Evolutionary conservation across 2,888 invertebrate species (phyloP), one percentile per base, ranked within the genome.

Genomic region (Sminthurinus aureus): DNA sequence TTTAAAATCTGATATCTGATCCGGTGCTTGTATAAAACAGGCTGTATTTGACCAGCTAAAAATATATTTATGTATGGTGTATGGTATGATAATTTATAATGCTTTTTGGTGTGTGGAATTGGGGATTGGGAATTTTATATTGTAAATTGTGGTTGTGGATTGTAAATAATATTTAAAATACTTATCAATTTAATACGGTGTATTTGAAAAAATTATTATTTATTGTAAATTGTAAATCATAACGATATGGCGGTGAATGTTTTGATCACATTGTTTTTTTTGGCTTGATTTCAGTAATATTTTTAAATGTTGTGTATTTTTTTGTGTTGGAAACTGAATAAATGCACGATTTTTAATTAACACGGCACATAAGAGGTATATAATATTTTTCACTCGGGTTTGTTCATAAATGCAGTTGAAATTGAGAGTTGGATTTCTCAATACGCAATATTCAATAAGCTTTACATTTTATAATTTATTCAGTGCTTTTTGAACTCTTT

Each of bases 331-430:
- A 58, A 58, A 58, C 58, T 58, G 58, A 58, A 58, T 58, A 58
- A 58, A 58, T 58, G 58, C 58, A 58, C 58, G 58, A 58, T 58
- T 58, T 58, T 58, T 58, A 58, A 58, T 58, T 58, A 58, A 58
- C 13, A 58, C 58, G 2, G 13, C 58, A n/a, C n/a, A n/a, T n/a
- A n/a, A n/a, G n/a, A n/a, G n/a, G n/a, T n/a, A n/a, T 9, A 15
- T 58, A 15, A 58, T 58, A 15, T 15, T 58, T 58, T 15, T 58
- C 18, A 6, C 38, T 1, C 38, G 3, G 38, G 1, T 58, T 58
- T 18, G 18, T 58, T 15, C 58, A 58, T 13, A 58, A 58, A 58
- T 11, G 58, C 18, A 13, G 9, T 6, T 18, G 2, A 18, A 58
- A 2, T 58, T 58, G 15, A 38, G 38, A n/a, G 52, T 52, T 52